phyloP scores from a whole-genome alignment of 2,888 invertebrate species.

The Chrysotoxum bicinctum region DNA sequence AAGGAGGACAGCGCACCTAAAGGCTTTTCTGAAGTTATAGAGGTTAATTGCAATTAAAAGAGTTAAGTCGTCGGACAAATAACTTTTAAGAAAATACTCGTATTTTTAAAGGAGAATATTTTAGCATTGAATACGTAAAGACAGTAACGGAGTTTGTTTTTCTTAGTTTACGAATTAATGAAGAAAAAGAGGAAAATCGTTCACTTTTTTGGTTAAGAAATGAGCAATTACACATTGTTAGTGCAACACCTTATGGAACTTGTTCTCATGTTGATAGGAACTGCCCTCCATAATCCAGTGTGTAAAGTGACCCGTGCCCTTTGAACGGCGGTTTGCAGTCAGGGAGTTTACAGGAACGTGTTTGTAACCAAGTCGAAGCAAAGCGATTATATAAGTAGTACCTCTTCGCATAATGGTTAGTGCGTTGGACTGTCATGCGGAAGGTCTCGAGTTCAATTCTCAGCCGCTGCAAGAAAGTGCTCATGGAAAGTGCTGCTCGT shows the following conservation, averaged over 20 bases:
- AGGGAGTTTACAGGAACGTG: too few relatives aligned
- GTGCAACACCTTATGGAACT: background rate
- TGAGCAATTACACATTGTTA: background rate
- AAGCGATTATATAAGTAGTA: too few relatives aligned
- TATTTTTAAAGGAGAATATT: background rate
- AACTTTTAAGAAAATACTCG: background rate
- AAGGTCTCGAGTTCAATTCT: too few relatives aligned
- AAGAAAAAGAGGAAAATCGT: background rate
- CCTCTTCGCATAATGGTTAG: too few relatives aligned
- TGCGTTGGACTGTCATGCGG: too few relatives aligned
- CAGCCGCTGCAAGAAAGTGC: too few relatives aligned
- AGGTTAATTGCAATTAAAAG: conserved; percentile 60
- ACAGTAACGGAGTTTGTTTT: background rate
- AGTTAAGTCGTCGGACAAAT: conserved; percentile 20
- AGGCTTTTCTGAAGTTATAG: conserved; percentile 42
- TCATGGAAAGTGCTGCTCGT: too few relatives aligned
- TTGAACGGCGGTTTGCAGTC: too few relatives aligned
- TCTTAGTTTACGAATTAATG: background rate
- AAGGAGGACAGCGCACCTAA: conserved; percentile 49
- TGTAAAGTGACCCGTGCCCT: too few relatives aligned
- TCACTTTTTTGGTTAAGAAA: background rate
- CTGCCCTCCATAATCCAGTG: too few relatives aligned
- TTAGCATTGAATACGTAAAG: background rate
- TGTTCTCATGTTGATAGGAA: too few relatives aligned
- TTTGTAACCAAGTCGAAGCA: too few relatives aligned